Evolutionary conservation across 2,888 invertebrate species (phyloP).

Genomic region (Proisotoma minuta): DNA sequence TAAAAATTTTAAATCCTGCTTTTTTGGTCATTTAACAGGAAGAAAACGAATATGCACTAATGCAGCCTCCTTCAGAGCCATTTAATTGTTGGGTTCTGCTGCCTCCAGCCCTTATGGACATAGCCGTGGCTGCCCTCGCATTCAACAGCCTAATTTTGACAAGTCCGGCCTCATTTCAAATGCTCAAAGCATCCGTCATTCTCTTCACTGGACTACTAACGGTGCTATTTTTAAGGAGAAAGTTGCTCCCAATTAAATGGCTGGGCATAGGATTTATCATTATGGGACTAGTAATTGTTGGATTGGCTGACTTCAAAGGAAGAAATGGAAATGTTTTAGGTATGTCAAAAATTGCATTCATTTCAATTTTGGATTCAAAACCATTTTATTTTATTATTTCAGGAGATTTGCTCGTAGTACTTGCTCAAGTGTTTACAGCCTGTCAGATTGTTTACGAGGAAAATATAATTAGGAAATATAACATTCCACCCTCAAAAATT

Average conservation of each 20-base stretch:
- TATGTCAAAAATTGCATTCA: conserved; percentile 11
- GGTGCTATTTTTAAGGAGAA: conserved; percentile 66
- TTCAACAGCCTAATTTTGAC: conserved; percentile 87
- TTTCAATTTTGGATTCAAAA: neutral
- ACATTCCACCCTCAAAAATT: conserved; percentile 80
- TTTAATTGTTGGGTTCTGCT: conserved; percentile 77
- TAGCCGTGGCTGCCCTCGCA: conserved; percentile 82
- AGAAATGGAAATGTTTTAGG: conserved; percentile 45
- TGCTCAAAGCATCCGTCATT: conserved; percentile 86
- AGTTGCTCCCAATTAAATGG: conserved; percentile 67
- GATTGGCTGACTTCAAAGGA: conserved; percentile 64
- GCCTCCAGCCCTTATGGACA: conserved; percentile 83
- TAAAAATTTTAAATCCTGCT: neutral
- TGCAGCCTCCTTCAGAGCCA: conserved; percentile 67
- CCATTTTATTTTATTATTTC: conserved; percentile 32
- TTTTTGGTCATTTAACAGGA: conserved; percentile 49
- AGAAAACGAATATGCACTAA: conserved; percentile 57
- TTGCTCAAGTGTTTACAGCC: conserved; percentile 71
- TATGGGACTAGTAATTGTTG: conserved; percentile 66
- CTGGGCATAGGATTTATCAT: conserved; percentile 68
- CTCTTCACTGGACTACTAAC: conserved; percentile 84
- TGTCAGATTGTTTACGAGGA: conserved; percentile 81
- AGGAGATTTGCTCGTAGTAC: conserved; percentile 59
- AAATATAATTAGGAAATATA: conserved; percentile 74
- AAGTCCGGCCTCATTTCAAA: conserved; percentile 90